Percentiles rank a stretch among this genome's conserved stretches.
phyloP scores from a whole-genome alignment of 2,888 invertebrate species.

The Crepidodera aurea region DNA sequence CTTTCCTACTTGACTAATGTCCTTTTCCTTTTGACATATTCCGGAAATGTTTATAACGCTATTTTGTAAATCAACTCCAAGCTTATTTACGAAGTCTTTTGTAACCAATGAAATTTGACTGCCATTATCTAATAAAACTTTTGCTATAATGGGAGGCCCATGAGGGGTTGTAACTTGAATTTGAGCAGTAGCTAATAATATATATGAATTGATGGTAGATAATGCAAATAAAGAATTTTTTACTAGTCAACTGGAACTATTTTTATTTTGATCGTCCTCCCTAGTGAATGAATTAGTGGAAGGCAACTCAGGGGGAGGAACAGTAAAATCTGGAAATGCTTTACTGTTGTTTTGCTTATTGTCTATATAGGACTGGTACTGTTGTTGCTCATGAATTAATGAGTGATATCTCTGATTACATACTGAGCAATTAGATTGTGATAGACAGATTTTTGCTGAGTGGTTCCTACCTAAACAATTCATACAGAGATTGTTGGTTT shows the following conservation, averaged over 20 bases:
- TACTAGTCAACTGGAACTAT: neutral
- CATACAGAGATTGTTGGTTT: neutral
- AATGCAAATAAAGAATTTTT: neutral
- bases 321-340: no score
- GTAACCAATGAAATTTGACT: neutral
- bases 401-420: neutral
- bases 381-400: neutral
- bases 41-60: neutral
- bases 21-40: neutral
- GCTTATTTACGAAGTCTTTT: neutral
- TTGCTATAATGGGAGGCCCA: neutral
- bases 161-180: neutral
- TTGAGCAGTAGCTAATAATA: neutral
- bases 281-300: neutral
- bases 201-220: neutral
- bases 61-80: neutral
- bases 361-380: no score
- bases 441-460: neutral
- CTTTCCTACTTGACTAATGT: neutral
- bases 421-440: neutral
- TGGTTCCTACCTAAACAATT: neutral
- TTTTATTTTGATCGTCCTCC: neutral
- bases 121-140: neutral
- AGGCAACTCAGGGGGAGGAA: no score
- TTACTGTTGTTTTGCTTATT: no score